Conservation (phyloP, 1,140 invertebrate species). For the Anoplophora glabripennis region DNA sequence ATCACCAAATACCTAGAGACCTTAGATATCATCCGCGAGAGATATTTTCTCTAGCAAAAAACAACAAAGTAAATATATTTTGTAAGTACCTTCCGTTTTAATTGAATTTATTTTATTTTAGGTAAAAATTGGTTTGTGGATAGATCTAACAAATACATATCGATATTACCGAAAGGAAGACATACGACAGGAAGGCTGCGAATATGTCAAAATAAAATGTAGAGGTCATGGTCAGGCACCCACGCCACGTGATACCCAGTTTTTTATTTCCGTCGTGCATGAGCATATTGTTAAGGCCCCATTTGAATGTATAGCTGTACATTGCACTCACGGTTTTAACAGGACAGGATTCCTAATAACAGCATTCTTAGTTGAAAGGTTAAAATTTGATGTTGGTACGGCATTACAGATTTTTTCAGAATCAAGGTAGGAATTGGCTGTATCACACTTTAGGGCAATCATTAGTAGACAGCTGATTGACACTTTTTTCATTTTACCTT, state of each 20-base stretch:
- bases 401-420: conserved; percentile 75
- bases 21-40: not conserved
- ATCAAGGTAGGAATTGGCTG: conserved; percentile 42
- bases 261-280: conserved; percentile 74
- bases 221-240: conserved; percentile 82
- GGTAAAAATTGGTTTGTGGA: conserved; percentile 88
- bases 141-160: conserved; percentile 92
- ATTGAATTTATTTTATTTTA: conserved; percentile 50
- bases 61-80: conserved; percentile 13
- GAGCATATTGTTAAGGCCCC: conserved; percentile 76
- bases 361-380: conserved; percentile 81
- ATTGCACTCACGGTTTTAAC: conserved; percentile 99
- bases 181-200: conserved; percentile 69
- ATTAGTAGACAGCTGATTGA: too few relatives aligned
- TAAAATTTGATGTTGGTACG: conserved; percentile 68
- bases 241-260: conserved; percentile 68
- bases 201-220: conserved; percentile 84
- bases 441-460: too few relatives aligned
- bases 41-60: conserved; percentile 4
- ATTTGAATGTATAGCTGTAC: conserved; percentile 79
- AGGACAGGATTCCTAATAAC: conserved; percentile 92
- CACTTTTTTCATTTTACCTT: too few relatives aligned
- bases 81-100: not conserved
- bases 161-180: conserved; percentile 84
- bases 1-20: not conserved